Evolutionary conservation across 2,888 invertebrate genomes (phyloP), one percentile per base, ranked within the genome.

Genomic region (Pilophorus perplexus): DNA sequence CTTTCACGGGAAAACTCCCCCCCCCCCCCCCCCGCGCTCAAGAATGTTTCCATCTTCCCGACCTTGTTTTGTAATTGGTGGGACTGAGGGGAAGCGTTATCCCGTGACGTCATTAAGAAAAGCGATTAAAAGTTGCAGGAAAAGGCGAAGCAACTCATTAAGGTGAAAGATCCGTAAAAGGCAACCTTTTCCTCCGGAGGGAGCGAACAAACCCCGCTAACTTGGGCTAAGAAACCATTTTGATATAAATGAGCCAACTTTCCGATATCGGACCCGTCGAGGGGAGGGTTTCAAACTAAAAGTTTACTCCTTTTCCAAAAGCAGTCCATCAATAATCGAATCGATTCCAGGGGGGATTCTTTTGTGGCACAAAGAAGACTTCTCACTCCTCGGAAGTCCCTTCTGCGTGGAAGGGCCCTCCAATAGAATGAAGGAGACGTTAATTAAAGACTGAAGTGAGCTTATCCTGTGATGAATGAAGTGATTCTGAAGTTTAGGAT

Each of bases 191-290:
- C 37, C 20, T 25, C 60, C 64, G n/a, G n/a, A n/a, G n/a, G n/a
- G n/a, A n/a, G n/a, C n/a, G n/a, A n/a, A n/a, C n/a, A n/a, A n/a
- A n/a, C n/a, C 22, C 38, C 37, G 12, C 52, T 64, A 64, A 52
- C 64, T 64, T 64, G 64, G n/a, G 64, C 52, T 52, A 52, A 64
- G 52, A 64, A 64, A 50, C 64, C 64, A 64, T 52, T 64, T 64
- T 64, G 64, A 62, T 62, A 62, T 62, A 62, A 62, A 62, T 62
- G 62, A 62, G 44, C 46, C 33, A 62, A 62, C 62, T 62, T 62
- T 46, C 62, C 62, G 62, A 62, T 62, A 62, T 62, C 62, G n/a
- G n/a, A n/a, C n/a, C n/a, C n/a, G n/a, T n/a, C n/a, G n/a, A 48
- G 59, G 59, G 42, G 52, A 27, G 33, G 27, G 46, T 25, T 48